These are phyloP conservation scores for Muscidifurax raptorellus DNA, from an alignment of 1,140 invertebrate genomes.

Conservation along the genomic window DNA sequence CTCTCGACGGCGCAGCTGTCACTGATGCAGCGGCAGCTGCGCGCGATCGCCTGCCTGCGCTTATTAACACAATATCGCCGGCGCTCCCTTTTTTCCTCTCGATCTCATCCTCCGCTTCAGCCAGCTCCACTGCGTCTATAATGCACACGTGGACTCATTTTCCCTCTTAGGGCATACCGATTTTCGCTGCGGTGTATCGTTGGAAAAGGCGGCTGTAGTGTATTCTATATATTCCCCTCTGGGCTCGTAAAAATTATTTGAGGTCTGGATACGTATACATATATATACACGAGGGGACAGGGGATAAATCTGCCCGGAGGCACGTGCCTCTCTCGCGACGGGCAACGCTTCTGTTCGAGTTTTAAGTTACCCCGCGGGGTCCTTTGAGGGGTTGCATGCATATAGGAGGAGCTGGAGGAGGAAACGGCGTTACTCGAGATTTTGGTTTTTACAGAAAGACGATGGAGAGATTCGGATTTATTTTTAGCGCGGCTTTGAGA, in stretches of 20 bases:
- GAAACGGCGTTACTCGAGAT: background rate
- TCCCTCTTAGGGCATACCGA: background rate
- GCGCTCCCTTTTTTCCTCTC: conserved; percentile 11
- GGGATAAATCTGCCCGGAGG: conserved; percentile 26
- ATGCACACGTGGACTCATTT: background rate
- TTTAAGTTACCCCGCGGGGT: background rate
- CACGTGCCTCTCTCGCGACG: background rate
- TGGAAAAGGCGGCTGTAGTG: background rate
- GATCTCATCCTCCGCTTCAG: background rate
- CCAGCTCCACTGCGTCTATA: background rate
- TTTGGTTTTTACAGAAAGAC: background rate
- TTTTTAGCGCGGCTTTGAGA: too few relatives aligned
- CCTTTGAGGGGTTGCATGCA: background rate
- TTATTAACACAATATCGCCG: conserved; percentile 22
- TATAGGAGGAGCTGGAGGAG: background rate
- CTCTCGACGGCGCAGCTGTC: conserved; percentile 8
- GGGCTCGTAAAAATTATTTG: background rate
- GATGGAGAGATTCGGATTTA: too few relatives aligned
- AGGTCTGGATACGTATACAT: background rate
- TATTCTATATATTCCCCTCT: background rate
- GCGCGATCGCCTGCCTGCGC: background rate
- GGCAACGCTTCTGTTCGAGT: background rate
- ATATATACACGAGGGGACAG: background rate
- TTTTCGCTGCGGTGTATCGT: background rate
- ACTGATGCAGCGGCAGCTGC: conserved; percentile 4